Conservation (phyloP, 2,797 vertebrate species). For the Loriculus beryllinus region DNA sequence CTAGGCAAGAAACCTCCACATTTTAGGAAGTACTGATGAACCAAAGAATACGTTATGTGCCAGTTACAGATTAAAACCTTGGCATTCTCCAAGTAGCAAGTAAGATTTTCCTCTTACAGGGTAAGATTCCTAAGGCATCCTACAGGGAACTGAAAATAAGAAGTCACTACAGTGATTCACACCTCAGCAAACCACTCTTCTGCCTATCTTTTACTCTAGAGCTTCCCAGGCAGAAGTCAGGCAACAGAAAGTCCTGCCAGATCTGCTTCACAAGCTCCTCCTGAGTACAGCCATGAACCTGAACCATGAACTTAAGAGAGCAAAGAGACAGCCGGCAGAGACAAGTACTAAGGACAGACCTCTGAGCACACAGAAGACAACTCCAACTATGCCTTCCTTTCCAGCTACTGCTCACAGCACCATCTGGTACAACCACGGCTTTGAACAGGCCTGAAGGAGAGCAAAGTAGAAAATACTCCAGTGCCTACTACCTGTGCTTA, state of each 20-base stretch:
- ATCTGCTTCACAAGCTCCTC: background rate
- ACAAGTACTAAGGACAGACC: accelerated
- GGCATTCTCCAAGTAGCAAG: background rate
- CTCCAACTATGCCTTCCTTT: background rate
- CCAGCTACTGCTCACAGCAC: background rate
- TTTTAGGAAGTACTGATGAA: background rate
- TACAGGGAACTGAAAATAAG: background rate
- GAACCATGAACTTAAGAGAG: background rate
- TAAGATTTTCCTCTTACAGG: background rate
- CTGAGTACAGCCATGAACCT: background rate
- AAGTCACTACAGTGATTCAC: background rate
- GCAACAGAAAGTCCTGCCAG: background rate
- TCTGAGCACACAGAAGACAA: accelerated
- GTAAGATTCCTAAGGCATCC: background rate
- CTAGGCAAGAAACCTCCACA: background rate
- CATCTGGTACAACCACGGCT: background rate
- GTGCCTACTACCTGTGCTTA: background rate
- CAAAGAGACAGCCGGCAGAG: background rate
- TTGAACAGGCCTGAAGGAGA: background rate
- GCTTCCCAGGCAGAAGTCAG: background rate
- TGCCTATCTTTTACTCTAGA: background rate
- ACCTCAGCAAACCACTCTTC: background rate
- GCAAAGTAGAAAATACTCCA: background rate
- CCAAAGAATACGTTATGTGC: background rate
- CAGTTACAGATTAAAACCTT: background rate